phyloP scores from a whole-genome alignment of 2,113 vertebrate genomes.

The Cyprichromis sp. region DNA sequence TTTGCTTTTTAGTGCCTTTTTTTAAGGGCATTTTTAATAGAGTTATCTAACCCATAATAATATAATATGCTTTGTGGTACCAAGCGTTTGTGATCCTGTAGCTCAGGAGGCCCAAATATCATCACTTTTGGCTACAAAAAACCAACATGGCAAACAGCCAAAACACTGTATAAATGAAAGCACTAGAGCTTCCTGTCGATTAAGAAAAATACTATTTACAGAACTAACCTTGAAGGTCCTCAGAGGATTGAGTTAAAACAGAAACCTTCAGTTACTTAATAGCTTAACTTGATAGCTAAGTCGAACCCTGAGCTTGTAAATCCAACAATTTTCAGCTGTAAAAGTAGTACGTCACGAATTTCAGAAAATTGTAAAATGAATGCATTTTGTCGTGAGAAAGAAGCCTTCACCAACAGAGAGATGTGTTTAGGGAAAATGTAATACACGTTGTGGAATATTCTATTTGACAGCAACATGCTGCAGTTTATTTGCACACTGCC shows the following conservation, averaged over 20 bases:
- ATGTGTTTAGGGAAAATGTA: constrained; percentile 1
- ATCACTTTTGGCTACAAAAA: not conserved
- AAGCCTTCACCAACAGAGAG: not conserved
- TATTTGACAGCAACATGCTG: constrained; percentile 3
- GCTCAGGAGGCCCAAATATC: not conserved
- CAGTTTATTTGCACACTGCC: constrained; percentile 2
- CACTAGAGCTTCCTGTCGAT: not conserved
- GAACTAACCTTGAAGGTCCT: not conserved
- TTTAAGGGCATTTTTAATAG: not conserved
- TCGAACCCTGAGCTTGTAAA: not conserved
- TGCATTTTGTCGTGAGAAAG: not conserved
- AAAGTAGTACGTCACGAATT: not conserved
- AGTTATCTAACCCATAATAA: not conserved
- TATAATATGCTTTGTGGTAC: not conserved
- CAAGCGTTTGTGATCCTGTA: not conserved
- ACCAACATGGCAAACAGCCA: not conserved
- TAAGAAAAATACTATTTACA: not conserved
- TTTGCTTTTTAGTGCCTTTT: not conserved
- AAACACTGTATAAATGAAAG: no score
- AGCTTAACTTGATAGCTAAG: not conserved
- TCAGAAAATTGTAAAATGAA: not conserved
- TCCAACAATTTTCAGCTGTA: not conserved
- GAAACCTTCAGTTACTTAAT: not conserved
- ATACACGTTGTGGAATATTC: not conserved
- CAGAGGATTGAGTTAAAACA: not conserved